phyloP scores from a whole-genome alignment of 2,113 vertebrate genomes.

The Gadus chalcogrammus region DNA sequence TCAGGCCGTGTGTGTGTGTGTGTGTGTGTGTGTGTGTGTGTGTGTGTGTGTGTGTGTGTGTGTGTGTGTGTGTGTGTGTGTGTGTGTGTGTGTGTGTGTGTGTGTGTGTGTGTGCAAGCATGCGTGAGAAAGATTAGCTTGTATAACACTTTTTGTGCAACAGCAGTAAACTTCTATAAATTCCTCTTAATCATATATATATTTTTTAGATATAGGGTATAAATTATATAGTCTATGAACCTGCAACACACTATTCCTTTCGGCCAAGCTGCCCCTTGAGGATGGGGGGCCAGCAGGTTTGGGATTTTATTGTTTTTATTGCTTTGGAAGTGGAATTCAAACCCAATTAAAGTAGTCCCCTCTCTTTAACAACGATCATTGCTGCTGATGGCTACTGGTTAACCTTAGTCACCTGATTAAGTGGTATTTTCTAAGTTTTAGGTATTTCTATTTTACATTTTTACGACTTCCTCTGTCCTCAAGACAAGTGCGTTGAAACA shows the following conservation, averaged over 20 bases:
- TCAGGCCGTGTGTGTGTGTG: too few species aligned
- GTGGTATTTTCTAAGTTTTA: not conserved
- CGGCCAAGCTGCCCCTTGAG: too few species aligned
- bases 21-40: too few species aligned
- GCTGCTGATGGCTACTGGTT: conserved; percentile 31
- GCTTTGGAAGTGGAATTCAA: not conserved
- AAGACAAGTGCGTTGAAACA: not conserved
- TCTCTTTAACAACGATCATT: conserved; percentile 33
- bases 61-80: not conserved
- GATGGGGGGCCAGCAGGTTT: too few species aligned
- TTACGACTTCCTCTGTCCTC: not conserved
- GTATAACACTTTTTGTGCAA: not conserved
- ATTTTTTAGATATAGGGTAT: too few species aligned
- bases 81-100: not conserved
- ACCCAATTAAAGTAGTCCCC: not conserved
- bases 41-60: too few species aligned
- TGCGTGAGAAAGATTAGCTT: conserved; percentile 37
- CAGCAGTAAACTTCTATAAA: too few species aligned
- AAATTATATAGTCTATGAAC: too few species aligned
- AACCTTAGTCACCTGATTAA: conserved; percentile 8
- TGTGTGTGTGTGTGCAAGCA: not conserved
- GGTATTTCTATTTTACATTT: not conserved
- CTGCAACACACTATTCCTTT: too few species aligned
- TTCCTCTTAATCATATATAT: too few species aligned
- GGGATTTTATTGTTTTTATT: conserved; percentile 17